Evolutionary conservation across 2,113 vertebrate genomes (phyloP).

Genomic region (Pangasianodon hypophthalmus): DNA sequence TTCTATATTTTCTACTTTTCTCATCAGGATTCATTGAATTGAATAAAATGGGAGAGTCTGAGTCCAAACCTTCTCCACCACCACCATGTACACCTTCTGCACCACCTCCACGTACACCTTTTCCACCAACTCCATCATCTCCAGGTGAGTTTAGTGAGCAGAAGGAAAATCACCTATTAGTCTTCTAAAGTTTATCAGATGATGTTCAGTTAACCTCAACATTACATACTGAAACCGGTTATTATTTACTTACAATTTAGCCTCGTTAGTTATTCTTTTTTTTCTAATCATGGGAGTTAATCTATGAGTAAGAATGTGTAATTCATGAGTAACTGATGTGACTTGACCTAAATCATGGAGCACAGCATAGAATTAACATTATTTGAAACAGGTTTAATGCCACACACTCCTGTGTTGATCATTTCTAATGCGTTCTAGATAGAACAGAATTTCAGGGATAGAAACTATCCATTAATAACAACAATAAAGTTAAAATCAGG

Average conservation of each 20-base stretch:
- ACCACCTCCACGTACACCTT: no score
- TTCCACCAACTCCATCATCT: neutral
- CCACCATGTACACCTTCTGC: neutral
- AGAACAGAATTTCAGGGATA: neutral
- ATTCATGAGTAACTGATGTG: neutral
- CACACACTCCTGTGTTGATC: neutral
- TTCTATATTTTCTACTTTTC: neutral
- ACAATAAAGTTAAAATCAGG: no score
- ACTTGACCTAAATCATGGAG: neutral
- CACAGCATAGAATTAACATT: neutral
- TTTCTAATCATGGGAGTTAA: neutral
- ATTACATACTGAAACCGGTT: neutral
- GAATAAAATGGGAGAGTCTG: neutral
- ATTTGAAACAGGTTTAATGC: neutral
- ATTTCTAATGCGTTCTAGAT: neutral
- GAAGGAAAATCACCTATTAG: neutral
- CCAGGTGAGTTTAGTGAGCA: neutral
- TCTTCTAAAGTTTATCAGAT: neutral
- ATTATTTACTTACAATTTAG: neutral
- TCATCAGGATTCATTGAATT: neutral
- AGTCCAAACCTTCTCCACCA: neutral
- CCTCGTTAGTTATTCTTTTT: neutral
- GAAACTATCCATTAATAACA: neutral
- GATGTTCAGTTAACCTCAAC: neutral
- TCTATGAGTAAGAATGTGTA: neutral